A percentile compares a stretch with the other conserved stretches of the same genome.
Evolutionary conservation across 2,888 invertebrate genomes (phyloP).

Genomic region (Pyrocoelia pectoralis): DNA sequence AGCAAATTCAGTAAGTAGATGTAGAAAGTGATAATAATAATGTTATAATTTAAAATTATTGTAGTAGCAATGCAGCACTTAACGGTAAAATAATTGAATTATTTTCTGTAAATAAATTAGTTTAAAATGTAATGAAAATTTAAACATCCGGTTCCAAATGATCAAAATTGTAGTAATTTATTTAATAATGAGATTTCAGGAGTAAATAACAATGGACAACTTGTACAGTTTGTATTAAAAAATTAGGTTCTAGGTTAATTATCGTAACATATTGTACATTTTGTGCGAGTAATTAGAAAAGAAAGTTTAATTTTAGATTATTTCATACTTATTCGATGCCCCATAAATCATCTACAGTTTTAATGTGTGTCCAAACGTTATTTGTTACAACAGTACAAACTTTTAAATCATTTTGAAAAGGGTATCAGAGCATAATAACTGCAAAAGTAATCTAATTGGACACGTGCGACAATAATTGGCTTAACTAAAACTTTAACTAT

Average conservation of each 20-base stretch:
- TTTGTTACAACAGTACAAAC: too few relatives aligned
- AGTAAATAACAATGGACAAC: not conserved
- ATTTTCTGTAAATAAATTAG: not conserved
- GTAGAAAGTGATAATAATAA: not conserved
- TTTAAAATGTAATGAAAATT: not conserved
- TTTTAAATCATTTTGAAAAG: too few relatives aligned
- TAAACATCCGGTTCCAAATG: not conserved
- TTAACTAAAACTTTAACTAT: too few relatives aligned
- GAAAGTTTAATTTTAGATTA: not conserved
- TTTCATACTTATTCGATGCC: not conserved
- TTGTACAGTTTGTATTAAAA: not conserved
- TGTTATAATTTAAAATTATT: not conserved
- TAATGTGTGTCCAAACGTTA: too few relatives aligned
- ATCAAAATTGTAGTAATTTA: not conserved
- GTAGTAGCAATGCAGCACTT: not conserved
- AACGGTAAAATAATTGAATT: not conserved
- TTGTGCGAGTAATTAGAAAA: not conserved
- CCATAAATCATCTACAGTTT: too few relatives aligned
- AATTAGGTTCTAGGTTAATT: not conserved
- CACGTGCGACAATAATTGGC: too few relatives aligned
- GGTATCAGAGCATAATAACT: too few relatives aligned
- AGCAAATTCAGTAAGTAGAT: not conserved
- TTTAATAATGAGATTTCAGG: not conserved
- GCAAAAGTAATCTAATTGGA: too few relatives aligned
- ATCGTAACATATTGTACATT: not conserved